Base-by-base conservation (phyloP, 2,113 vertebrate genomes). In the Hirundichthys speculiger region DNA sequence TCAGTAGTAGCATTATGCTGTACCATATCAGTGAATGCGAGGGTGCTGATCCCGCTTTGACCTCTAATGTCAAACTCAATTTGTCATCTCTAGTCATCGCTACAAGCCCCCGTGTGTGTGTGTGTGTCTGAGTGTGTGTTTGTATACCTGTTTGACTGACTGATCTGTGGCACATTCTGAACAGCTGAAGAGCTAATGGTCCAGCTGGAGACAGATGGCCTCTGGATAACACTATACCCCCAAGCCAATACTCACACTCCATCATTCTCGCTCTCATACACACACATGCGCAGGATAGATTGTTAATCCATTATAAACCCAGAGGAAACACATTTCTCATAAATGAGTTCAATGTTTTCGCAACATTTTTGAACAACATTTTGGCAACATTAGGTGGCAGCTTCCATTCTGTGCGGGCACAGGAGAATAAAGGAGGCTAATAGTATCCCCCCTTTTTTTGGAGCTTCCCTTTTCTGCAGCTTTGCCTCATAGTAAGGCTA, bases 171-270 rank as follows among this genome's bases (percentile, higher is more conserved):
- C 88, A 90, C 88, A 90, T 87, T 90, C 67, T 73, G 83, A 90
- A 89, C 87, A 91, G 90, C 88, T 89, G 90, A 91, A 87, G 86
- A 91, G 82, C 85, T 91, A 91, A 91, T 91, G 90, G 89, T 91
- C 89, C 88, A 91, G 86, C 90, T 91, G 90, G 89, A 90, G 89
- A 89, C 89, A 89, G 90, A 91, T 90, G 88, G 90, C 86, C 88
- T 88, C 84, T 85, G 86, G 83, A 89, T 88, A 90, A 86, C 89
- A 87, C 80, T 82, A 86, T 84, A 89, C 79, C 88, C 88, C 87
- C 71, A 80, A 90, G 86, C 87, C 86, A 89, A 89, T 83, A 87
- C 83, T 86, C 75, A 80, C 85, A 88, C 83, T 85, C 70, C 83
- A 76, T 80, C 89, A 80, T 74, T 72, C 75, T 60, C 64, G 16